A percentile compares a stretch with the other conserved stretches of the same genome.
These are phyloP conservation scores for Palythoa grandis DNA, from an alignment of 92 coral and sea anemone genomes.

Conservation along the genomic window DNA sequence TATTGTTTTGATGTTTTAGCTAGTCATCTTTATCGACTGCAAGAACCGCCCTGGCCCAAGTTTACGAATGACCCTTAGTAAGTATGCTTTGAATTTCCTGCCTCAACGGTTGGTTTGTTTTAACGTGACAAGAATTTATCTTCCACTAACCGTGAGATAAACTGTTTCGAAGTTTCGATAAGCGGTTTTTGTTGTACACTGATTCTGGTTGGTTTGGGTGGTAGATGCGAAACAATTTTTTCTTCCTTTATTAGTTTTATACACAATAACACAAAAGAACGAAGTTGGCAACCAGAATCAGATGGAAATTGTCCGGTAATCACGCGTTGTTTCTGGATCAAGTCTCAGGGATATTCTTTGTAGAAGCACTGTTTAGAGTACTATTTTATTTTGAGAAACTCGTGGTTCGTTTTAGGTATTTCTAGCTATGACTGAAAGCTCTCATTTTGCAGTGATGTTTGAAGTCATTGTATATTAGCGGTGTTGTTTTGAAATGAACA, in stretches of 20 bases:
- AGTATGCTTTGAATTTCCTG: constrained; percentile 67
- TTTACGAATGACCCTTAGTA: constrained; percentile 97
- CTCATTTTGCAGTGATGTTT: background rate
- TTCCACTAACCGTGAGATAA: background rate
- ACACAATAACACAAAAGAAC: constrained; percentile 26
- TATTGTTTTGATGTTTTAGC: constrained; percentile 95
- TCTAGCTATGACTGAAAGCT: background rate
- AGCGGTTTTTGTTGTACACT: background rate
- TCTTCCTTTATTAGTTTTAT: constrained; percentile 8
- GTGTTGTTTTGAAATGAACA: background rate
- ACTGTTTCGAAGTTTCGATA: background rate
- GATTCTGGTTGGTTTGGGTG: constrained; percentile 23
- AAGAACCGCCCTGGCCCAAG: constrained; percentile 94
- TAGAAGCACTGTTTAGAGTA: background rate
- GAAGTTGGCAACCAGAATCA: constrained; percentile 37
- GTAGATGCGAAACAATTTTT: constrained; percentile 1
- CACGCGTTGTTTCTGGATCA: constrained; percentile 5
- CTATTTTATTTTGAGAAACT: background rate
- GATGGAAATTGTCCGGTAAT: constrained; percentile 34
- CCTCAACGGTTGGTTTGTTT: constrained; percentile 39
- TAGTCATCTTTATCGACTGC: constrained; percentile 85
- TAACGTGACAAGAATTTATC: background rate
- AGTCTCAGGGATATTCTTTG: background rate
- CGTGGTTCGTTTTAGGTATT: background rate
- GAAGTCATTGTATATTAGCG: constrained; percentile 1